Percentiles rank a stretch among this genome's conserved stretches.
phyloP scores from a whole-genome alignment of 2,113 vertebrate genomes.

The Candoia aspera region DNA sequence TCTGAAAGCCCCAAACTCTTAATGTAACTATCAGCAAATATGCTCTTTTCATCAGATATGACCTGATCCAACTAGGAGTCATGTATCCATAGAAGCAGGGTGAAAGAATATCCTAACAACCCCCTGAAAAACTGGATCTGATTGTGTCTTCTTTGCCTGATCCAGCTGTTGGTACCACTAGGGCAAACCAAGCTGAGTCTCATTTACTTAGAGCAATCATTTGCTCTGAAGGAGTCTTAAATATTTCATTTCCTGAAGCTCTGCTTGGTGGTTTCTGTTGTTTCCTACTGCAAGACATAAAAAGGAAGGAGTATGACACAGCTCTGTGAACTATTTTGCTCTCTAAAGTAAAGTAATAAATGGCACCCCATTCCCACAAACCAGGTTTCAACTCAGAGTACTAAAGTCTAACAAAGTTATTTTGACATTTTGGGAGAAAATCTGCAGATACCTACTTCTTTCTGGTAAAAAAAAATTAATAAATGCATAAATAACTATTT shows the following conservation, averaged over 20 bases:
- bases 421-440: not conserved
- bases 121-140: not conserved
- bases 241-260: not conserved
- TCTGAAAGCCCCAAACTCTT: conserved; percentile 36
- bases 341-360: not conserved
- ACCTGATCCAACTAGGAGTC: not conserved
- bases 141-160: not conserved
- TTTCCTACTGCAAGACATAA: not conserved
- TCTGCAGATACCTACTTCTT: not conserved
- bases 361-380: not conserved
- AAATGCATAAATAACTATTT: not conserved
- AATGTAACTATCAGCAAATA: conserved; percentile 43
- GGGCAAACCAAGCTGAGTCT: not conserved
- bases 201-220: not conserved
- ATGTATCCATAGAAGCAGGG: not conserved
- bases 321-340: not conserved
- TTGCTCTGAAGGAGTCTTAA: not conserved
- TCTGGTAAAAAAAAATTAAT: not conserved
- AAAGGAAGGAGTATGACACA: not conserved
- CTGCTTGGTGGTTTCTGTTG: not conserved
- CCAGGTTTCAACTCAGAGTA: not conserved
- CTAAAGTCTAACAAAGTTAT: not conserved
- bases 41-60: not conserved
- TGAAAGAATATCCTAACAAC: not conserved
- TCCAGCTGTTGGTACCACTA: not conserved